Base-by-base conservation (phyloP, 1,140 invertebrate species). In the Brachionus rubens region DNA sequence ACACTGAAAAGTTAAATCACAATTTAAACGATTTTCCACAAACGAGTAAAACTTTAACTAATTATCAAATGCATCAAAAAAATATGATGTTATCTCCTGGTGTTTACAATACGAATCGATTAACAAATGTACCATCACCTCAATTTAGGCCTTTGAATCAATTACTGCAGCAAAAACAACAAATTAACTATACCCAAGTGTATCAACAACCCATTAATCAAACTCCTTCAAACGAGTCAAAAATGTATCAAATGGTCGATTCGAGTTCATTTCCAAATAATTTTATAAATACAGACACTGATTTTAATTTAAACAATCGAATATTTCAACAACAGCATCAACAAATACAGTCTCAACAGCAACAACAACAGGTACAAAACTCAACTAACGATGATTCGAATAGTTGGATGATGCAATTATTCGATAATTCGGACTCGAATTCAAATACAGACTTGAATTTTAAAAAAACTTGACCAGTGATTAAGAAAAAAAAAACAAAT, bases 391-490 rank as follows among this genome's bases (percentile, higher is more conserved):
- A 65, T 3, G 59, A 43, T 9, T 43, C 36, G 0, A 43, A 65
- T 21, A 43, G 43, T 65, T 65, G 59, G 59, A 65, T 65, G 59
- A 43, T 65, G 19, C 59, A 65, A 4, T 41, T 65, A 26, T 65
- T 65, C 24, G 36, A 65, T 21, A 65, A 65, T 65, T 7, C 43
- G 9, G 59, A 65, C 9, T 43, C 59, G 24, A 43, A 41, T 19
- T 19, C 10, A 59, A 41, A 65, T 40, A 28, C 33, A 65, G 59
- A 65, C n/a, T 65, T 41, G 2, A 65, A 65, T 36, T 36, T 36
- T 36, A 36, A n/a, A 41, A 43, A 43, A 24, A 65, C 12, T 65
- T 2, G 36, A 30, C 16, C 19, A n/a, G 14, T 41, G 7, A 6
- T 43, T n/a, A 5, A 24, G 43, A 21, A 36, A 59, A 7, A 36